These are phyloP conservation scores for Drosophila lutescens DNA, from an alignment of 2,888 invertebrate genomes.

Conservation along the genomic window DNA sequence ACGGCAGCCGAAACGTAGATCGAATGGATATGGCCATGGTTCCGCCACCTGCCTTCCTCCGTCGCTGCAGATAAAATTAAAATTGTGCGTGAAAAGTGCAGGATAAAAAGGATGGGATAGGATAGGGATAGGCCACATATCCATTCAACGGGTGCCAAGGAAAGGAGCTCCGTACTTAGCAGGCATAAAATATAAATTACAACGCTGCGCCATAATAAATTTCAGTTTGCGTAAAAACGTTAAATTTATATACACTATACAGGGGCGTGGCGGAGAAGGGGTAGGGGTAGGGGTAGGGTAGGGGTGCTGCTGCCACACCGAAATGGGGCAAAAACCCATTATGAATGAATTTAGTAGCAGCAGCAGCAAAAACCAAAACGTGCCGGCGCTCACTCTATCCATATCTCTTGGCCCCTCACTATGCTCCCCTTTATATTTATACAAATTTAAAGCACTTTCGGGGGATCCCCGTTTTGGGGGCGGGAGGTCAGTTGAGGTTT, in stretches of 20 bases:
- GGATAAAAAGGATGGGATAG: constrained; percentile 17
- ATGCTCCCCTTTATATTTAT: constrained; percentile 61
- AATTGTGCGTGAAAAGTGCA: constrained; percentile 54
- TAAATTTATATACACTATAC: constrained; percentile 75
- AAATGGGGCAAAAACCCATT: constrained; percentile 67
- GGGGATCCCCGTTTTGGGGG: constrained; percentile 10
- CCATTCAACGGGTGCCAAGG: constrained; percentile 18
- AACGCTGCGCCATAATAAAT: constrained; percentile 77
- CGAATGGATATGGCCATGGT: constrained; percentile 10
- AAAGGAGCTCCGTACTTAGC: constrained; percentile 63
- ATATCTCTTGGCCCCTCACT: constrained; percentile 2
- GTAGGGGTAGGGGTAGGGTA: not conserved
- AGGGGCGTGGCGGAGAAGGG: not conserved
- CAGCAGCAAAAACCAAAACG: constrained; percentile 49
- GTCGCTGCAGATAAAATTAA: constrained; percentile 56
- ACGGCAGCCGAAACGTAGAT: constrained; percentile 18
- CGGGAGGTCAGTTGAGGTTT: constrained; percentile 37
- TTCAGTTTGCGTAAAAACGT: constrained; percentile 78
- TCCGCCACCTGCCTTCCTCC: not conserved
- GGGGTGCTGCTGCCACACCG: constrained; percentile 3
- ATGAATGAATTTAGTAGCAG: constrained; percentile 78
- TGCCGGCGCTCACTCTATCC: constrained; percentile 20
- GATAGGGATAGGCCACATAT: constrained; percentile 1
- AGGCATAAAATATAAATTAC: constrained; percentile 81
- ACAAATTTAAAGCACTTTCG: constrained; percentile 73